Evolutionary conservation across 2,888 invertebrate genomes (phyloP).

Genomic region (Drosophila mimetica): DNA sequence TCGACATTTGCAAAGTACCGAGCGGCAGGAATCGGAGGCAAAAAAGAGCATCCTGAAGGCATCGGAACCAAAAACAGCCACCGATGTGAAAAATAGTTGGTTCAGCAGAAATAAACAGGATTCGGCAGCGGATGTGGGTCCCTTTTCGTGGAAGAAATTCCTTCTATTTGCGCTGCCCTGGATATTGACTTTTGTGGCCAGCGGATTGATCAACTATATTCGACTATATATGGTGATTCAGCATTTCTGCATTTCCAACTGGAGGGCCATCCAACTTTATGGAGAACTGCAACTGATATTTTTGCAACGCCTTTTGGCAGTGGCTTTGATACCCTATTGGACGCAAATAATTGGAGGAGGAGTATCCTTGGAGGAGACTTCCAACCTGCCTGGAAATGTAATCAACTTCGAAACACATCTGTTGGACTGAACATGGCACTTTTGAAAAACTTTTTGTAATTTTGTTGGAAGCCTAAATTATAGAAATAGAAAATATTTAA

Average conservation of each 20-base stretch:
- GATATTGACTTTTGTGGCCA: conserved; percentile 48
- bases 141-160: conserved; percentile 32
- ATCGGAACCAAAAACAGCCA: background rate
- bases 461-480: background rate
- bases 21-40: background rate
- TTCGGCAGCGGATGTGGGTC: background rate
- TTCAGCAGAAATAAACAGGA: conserved; percentile 17
- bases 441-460: background rate
- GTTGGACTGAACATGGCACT: conserved; percentile 3
- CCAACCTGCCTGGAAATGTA: background rate
- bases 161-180: conserved; percentile 48
- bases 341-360: conserved; percentile 14
- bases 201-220: conserved; percentile 40
- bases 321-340: conserved; percentile 2
- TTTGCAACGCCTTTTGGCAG: conserved; percentile 27
- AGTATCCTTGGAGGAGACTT: conserved; percentile 6
- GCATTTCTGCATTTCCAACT: conserved; percentile 55
- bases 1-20: conserved; percentile 21
- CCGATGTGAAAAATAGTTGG: conserved; percentile 49
- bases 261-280: conserved; percentile 40
- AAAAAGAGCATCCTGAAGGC: background rate
- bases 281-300: conserved; percentile 50
- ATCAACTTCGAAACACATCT: conserved; percentile 53
- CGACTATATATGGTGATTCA: conserved; percentile 53
- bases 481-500: background rate